Conservation (phyloP, 2,888 invertebrate species). For the Clostera curtula region DNA sequence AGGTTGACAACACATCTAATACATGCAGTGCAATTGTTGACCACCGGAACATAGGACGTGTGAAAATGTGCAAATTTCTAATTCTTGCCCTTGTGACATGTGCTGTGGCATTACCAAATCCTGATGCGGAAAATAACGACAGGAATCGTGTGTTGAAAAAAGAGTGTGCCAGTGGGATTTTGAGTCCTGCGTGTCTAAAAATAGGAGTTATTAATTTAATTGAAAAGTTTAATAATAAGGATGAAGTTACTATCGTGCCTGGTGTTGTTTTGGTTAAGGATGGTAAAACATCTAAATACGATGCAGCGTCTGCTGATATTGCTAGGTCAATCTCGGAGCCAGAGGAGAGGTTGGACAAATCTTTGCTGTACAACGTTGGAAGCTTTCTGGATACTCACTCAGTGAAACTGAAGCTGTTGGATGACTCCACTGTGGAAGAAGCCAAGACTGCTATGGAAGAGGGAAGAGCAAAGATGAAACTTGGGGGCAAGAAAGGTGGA, state of each 20-base stretch:
- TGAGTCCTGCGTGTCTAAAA: conserved; percentile 42
- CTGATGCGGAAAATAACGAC: conserved; percentile 26
- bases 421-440: conserved; percentile 72
- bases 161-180: conserved; percentile 40
- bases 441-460: conserved; percentile 62
- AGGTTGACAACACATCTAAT: conserved; percentile 34
- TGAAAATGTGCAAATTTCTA: conserved; percentile 36
- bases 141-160: conserved; percentile 30
- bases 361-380: conserved; percentile 79
- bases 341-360: conserved; percentile 81
- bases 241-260: conserved; percentile 36
- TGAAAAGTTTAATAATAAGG: conserved; percentile 39
- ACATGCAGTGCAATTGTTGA: conserved; percentile 33
- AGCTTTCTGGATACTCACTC: conserved; percentile 81
- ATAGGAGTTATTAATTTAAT: conserved; percentile 39
- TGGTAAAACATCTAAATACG: conserved; percentile 74
- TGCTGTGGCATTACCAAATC: conserved; percentile 35
- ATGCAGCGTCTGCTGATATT: conserved; percentile 71
- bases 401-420: conserved; percentile 79
- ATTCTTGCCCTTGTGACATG: conserved; percentile 20
- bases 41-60: too few species aligned
- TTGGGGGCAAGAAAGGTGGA: conserved; percentile 50
- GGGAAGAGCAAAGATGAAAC: conserved; percentile 45
- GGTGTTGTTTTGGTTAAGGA: conserved; percentile 80
- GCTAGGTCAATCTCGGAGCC: conserved; percentile 82